Evolutionary conservation across 2,888 invertebrate genomes (phyloP).

Genomic region (Lochmaea capreae): DNA sequence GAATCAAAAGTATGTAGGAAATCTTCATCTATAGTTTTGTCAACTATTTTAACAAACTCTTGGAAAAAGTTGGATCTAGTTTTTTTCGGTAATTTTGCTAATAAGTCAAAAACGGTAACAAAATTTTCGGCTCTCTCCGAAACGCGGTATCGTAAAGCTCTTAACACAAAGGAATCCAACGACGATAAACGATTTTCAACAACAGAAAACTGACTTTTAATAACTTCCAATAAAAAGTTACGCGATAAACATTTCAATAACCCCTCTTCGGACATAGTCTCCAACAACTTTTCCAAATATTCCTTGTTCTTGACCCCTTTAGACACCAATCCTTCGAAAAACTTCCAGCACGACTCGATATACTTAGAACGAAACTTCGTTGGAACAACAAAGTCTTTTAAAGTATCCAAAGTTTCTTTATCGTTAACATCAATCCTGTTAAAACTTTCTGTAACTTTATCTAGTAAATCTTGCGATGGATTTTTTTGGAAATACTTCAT

Average conservation of each 20-base stretch:
- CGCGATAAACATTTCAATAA: constrained; percentile 12
- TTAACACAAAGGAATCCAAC: constrained; percentile 16
- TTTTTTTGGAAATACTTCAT: constrained; percentile 49
- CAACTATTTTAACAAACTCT: neutral
- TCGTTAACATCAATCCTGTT: constrained; percentile 44
- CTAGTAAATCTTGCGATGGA: constrained; percentile 39
- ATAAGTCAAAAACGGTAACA: constrained; percentile 15
- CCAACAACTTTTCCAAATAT: constrained; percentile 22
- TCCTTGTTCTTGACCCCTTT: constrained; percentile 30
- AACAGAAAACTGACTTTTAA: constrained; percentile 24
- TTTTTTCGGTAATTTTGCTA: neutral
- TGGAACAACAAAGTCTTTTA: constrained; percentile 40
- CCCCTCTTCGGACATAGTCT: constrained; percentile 15
- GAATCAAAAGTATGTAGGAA: constrained; percentile 21
- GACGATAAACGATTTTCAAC: neutral
- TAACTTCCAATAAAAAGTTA: constrained; percentile 23
- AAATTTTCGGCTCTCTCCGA: constrained; percentile 29
- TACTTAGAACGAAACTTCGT: constrained; percentile 36
- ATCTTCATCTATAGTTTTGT: neutral
- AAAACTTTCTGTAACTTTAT: constrained; percentile 42
- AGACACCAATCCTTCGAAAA: constrained; percentile 38
- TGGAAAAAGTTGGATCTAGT: neutral
- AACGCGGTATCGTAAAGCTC: constrained; percentile 24
- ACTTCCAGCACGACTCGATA: constrained; percentile 44
- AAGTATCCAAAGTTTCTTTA: constrained; percentile 39